Evolutionary conservation across 2,113 vertebrate genomes (phyloP).

Genomic region (Ahaetulla prasina): DNA sequence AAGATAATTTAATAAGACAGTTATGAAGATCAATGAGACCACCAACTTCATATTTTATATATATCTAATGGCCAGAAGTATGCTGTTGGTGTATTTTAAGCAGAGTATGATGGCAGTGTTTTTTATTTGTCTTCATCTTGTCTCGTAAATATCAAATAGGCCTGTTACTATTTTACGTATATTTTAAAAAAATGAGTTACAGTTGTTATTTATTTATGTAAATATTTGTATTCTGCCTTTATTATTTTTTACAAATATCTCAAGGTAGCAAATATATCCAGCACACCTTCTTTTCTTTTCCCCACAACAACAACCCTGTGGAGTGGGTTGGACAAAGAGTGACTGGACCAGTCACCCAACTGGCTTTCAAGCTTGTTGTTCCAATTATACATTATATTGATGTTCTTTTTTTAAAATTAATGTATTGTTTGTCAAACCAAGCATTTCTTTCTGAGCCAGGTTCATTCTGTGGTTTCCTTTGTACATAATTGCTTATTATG

Average conservation of each 20-base stretch:
- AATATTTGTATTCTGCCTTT: too few relatives aligned
- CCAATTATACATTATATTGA: not conserved
- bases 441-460: not conserved
- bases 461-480: not conserved
- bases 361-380: not conserved
- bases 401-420: not conserved
- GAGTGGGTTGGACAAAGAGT: too few relatives aligned
- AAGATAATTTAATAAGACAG: not conserved
- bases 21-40: not conserved
- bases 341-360: too few relatives aligned
- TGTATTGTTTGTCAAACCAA: not conserved
- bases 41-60: not conserved
- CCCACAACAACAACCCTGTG: too few relatives aligned
- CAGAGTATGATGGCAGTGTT: not conserved
- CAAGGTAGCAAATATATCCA: too few relatives aligned
- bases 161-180: not conserved
- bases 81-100: not conserved
- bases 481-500: not conserved
- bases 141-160: not conserved
- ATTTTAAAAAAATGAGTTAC: not conserved
- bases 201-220: not conserved
- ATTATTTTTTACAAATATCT: too few relatives aligned
- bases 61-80: not conserved
- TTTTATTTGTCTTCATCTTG: not conserved
- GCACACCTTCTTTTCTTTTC: too few relatives aligned